A percentile compares a stretch with the other conserved stretches of the same genome.
These are phyloP conservation scores for Drosophila quinaria DNA, from an alignment of 2,888 invertebrate species.

Conservation along the genomic window DNA sequence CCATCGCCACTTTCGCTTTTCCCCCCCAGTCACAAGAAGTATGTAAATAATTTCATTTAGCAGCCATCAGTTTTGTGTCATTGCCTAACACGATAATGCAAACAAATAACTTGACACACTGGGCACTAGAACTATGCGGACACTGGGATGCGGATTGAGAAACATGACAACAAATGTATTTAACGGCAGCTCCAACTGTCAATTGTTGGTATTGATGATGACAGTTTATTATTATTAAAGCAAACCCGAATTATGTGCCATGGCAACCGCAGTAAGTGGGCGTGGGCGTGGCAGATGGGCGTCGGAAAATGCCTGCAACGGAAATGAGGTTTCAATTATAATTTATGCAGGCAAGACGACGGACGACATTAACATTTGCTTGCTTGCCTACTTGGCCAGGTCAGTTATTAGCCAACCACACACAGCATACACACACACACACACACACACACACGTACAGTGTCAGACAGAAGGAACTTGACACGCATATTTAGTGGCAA, in stretches of 20 bases:
- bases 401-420: conserved; percentile 49
- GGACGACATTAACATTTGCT: conserved; percentile 65
- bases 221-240: conserved; percentile 78
- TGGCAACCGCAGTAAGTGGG: conserved; percentile 24
- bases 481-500: conserved; percentile 79
- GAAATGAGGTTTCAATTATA: conserved; percentile 80
- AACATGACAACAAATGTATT: conserved; percentile 3
- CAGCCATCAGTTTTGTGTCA: conserved; percentile 29
- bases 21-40: conserved; percentile 28
- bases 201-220: conserved; percentile 60
- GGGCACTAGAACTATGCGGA: background rate
- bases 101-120: conserved; percentile 11
- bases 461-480: conserved; percentile 60
- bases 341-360: conserved; percentile 62
- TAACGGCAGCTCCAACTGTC: conserved; percentile 29
- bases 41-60: conserved; percentile 54
- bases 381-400: conserved; percentile 24
- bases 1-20: conserved; percentile 22
- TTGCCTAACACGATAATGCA: conserved; percentile 25
- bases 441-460: conserved; percentile 9
- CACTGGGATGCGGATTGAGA: conserved; percentile 17
- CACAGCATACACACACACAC: conserved; percentile 7
- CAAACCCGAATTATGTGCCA: conserved; percentile 60
- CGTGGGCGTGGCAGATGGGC: conserved; percentile 34
- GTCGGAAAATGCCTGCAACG: conserved; percentile 72